phyloP scores from a whole-genome alignment of 2,888 invertebrate genomes.

The Tetanocera ferruginea region DNA sequence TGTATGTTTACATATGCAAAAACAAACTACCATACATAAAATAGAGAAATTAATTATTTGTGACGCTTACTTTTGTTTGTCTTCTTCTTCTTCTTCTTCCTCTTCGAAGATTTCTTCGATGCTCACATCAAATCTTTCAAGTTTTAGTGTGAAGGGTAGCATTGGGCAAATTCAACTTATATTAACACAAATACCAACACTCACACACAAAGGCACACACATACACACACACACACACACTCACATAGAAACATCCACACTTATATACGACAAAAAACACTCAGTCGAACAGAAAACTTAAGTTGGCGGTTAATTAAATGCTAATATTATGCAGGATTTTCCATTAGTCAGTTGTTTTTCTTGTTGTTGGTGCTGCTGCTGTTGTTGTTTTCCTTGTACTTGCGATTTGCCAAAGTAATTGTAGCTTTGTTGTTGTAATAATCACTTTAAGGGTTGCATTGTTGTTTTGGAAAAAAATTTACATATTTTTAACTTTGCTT shows the following conservation, averaged over 20 bases:
- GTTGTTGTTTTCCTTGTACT: too few species aligned
- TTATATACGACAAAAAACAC: neutral
- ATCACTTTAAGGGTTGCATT: neutral
- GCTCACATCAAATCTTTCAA: too few species aligned
- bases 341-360: conserved; percentile 12
- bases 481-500: too few species aligned
- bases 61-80: too few species aligned
- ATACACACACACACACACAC: neutral
- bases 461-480: too few species aligned
- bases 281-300: conserved; percentile 34
- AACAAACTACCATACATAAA: too few species aligned
- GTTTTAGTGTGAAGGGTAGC: too few species aligned
- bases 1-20: too few species aligned
- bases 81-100: too few species aligned
- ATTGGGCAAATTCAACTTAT: neutral
- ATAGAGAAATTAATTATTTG: too few species aligned
- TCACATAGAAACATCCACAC: neutral
- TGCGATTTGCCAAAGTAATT: neutral
- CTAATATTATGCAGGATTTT: conserved; percentile 49
- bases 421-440: neutral
- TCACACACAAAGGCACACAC: neutral
- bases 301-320: conserved; percentile 48
- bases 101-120: too few species aligned
- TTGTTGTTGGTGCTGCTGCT: neutral
- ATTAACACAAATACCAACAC: neutral